phyloP scores from a whole-genome alignment of 2,113 vertebrate species.

The Serilophus lunatus region DNA sequence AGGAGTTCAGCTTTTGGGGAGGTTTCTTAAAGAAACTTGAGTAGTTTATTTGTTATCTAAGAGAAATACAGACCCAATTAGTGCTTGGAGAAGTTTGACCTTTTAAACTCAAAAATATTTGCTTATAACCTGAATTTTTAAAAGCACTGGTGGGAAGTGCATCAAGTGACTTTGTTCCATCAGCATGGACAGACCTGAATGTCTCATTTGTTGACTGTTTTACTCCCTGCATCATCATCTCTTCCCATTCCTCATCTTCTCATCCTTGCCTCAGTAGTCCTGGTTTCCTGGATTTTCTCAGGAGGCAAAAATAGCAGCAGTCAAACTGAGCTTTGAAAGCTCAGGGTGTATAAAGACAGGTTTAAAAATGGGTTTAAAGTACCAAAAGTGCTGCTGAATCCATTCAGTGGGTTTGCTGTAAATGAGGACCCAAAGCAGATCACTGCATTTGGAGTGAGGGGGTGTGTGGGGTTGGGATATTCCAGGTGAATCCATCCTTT shows the following conservation, averaged over 20 bases:
- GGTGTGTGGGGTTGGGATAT: too few species aligned
- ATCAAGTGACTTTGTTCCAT: too few species aligned
- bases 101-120: not conserved
- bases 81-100: not conserved
- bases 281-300: not conserved
- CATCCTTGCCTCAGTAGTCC: not conserved
- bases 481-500: not conserved
- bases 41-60: not conserved
- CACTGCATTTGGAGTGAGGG: not conserved
- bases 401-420: accelerated
- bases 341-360: not conserved
- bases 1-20: not conserved
- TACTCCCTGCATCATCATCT: too few species aligned
- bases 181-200: too few species aligned
- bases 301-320: not conserved
- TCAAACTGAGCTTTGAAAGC: not conserved
- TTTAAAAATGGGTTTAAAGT: not conserved
- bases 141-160: too few species aligned
- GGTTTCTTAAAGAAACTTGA: not conserved
- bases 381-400: not conserved
- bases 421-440: not conserved
- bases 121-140: not conserved
- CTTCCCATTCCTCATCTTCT: too few species aligned
- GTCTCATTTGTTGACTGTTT: too few species aligned
- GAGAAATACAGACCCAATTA: too few species aligned